Evolutionary conservation across 2,113 vertebrate species (phyloP), one percentile per base, ranked within the genome.

Genomic region (Colistium nudipinnis): DNA sequence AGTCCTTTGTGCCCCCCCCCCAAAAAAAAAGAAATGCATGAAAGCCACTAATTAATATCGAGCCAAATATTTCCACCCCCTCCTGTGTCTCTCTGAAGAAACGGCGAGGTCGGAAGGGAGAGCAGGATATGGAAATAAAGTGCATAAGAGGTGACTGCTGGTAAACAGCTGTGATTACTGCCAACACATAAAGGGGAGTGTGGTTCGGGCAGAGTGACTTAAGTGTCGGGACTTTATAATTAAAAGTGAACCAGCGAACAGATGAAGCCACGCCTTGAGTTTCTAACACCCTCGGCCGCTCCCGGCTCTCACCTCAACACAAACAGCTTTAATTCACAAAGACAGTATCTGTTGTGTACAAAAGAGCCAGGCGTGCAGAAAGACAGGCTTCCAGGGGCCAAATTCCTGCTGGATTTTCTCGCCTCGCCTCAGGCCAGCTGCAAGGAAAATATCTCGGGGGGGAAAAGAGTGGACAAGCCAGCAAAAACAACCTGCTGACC

Each of bases 371-470:
- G 62, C 86, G 60, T 62, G 81, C 84, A 90, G 82, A 89, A 87
- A 83, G 87, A 90, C 83, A 66, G 78, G 87, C 82, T 71, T 84
- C 61, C 53, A 84, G 80, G 82, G 87, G 82, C 88, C 87, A 91
- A 90, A 90, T 92, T 89, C 90, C 89, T 89, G 87, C 73, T 81
- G 86, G 87, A 90, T 90, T 92, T 91, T 88, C 85, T 86, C 78
- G 78, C 86, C 84, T 90, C 53, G 85, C 88, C 89, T 88, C 79
- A 4, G 89, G 89, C 88, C 89, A 90, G 87, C 85, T 84, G 82
- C 85, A 87, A 86, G 82, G 84, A 85, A 91, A 87, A 91, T 88
- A 89, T 89, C 82, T 82, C 49, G 35, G 83, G 85, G 85, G 35
- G 83, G 85, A 86, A 85, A 61, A 84, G 83, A 80, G 83, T 48